Percentiles rank a stretch among this genome's conserved stretches.
These are phyloP conservation scores for Sesamia inferens DNA, from an alignment of 2,888 invertebrate genomes.

Conservation along the genomic window DNA sequence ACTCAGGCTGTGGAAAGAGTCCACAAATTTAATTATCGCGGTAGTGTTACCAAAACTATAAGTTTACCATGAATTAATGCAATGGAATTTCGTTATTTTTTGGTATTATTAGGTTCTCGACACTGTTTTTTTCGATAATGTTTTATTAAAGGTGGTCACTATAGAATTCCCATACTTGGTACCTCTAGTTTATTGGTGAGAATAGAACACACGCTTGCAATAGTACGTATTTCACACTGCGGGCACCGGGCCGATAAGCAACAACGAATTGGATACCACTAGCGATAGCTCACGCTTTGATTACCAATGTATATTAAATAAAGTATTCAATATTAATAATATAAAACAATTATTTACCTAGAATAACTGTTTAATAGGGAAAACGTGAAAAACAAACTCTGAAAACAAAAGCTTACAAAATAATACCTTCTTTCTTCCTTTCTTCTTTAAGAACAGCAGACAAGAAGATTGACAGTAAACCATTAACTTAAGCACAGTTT, in stretches of 20 bases:
- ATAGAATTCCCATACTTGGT: constrained; percentile 16
- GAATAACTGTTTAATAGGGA: background rate
- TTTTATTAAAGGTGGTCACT: constrained; percentile 19
- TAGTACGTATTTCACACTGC: constrained; percentile 7
- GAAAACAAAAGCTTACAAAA: background rate
- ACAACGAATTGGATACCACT: background rate
- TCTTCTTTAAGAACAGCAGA: background rate
- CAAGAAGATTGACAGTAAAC: background rate
- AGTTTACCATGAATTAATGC: constrained; percentile 1
- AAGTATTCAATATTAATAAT: background rate
- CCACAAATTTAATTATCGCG: too few relatives aligned
- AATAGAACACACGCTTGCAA: constrained; percentile 7
- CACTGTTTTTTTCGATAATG: too few relatives aligned
- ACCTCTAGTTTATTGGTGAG: constrained; percentile 6
- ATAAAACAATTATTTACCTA: background rate
- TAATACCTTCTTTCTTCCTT: background rate
- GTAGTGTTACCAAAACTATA: background rate
- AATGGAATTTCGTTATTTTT: constrained; percentile 22
- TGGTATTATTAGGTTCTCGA: constrained; percentile 14
- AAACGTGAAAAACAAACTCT: background rate
- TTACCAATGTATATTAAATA: background rate
- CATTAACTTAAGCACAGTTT: constrained; percentile 8
- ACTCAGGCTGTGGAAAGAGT: too few relatives aligned
- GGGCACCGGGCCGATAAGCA: background rate
- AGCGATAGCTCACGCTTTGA: background rate